Evolutionary conservation across 2,797 vertebrate genomes (phyloP).

Genomic region (Cichlasoma orientale): DNA sequence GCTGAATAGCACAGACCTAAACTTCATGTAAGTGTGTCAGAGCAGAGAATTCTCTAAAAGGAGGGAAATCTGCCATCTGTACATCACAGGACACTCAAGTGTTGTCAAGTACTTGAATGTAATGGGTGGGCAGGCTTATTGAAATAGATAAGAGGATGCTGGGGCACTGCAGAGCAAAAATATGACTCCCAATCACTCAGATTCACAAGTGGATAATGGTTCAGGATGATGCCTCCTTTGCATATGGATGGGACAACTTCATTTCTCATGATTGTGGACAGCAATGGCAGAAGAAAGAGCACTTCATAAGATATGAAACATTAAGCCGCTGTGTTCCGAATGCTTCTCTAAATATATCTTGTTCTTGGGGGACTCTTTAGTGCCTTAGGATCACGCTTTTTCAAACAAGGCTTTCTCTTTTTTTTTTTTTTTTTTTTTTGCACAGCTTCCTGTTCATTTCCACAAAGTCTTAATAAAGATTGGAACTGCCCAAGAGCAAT

Average conservation of each 20-base stretch:
- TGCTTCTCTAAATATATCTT: background rate
- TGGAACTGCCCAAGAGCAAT: background rate
- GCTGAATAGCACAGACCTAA: constrained; percentile 6
- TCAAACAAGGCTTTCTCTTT: background rate
- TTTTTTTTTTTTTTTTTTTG: background rate
- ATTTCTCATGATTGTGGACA: constrained; percentile 10
- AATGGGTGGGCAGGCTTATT: constrained; percentile 39
- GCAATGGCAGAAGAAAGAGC: constrained; percentile 1
- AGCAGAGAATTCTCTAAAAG: constrained; percentile 18
- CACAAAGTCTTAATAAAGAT: constrained; percentile 5
- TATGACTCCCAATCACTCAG: constrained; percentile 47
- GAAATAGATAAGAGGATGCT: constrained; percentile 38
- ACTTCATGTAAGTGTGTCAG: constrained; percentile 22
- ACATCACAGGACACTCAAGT: constrained; percentile 39
- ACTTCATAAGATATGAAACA: constrained; percentile 2
- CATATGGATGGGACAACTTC: constrained; percentile 25
- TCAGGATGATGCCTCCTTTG: constrained; percentile 34
- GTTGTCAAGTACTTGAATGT: constrained; percentile 31
- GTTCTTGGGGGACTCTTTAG: background rate
- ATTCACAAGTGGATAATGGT: constrained; percentile 61
- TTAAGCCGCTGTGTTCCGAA: background rate
- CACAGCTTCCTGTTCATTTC: background rate
- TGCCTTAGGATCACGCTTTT: background rate
- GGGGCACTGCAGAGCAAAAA: constrained; percentile 25
- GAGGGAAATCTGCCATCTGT: constrained; percentile 34